Conservation (phyloP, 2,888 invertebrate genomes). For the Mylabris sibirica region DNA sequence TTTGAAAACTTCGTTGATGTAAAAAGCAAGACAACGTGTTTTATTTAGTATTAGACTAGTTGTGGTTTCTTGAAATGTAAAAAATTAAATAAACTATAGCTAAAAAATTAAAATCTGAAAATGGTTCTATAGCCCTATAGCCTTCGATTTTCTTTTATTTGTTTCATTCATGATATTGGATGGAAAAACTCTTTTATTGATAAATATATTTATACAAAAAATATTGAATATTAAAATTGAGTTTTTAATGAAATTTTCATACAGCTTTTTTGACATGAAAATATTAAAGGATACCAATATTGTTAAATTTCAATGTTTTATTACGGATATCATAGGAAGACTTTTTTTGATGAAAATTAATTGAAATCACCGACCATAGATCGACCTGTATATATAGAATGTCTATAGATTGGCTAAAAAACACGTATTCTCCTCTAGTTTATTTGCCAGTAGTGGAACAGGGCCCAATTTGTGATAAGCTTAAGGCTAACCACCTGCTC, state of each 20-base stretch:
- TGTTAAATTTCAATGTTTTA: too few relatives aligned
- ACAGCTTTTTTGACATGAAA: neutral
- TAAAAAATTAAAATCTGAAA: neutral
- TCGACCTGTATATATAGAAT: too few relatives aligned
- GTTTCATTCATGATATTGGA: neutral
- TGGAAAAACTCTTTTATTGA: neutral
- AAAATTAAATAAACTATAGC: neutral
- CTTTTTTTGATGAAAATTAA: neutral
- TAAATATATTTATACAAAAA: neutral
- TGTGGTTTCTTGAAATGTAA: neutral
- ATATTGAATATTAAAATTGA: neutral
- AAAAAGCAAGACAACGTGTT: neutral
- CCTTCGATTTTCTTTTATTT: neutral
- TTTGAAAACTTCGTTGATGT: neutral
- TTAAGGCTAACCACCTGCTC: neutral
- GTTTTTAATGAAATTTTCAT: neutral
- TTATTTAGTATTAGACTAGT: neutral
- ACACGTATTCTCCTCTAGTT: neutral
- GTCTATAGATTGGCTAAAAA: too few relatives aligned
- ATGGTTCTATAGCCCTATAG: neutral
- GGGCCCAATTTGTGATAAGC: neutral
- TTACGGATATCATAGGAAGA: neutral
- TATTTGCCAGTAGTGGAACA: neutral
- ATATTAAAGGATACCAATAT: neutral
- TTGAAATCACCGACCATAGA: neutral